These are phyloP conservation scores for Halesus radiatus DNA, from an alignment of 1,140 invertebrate genomes.

Conservation along the genomic window DNA sequence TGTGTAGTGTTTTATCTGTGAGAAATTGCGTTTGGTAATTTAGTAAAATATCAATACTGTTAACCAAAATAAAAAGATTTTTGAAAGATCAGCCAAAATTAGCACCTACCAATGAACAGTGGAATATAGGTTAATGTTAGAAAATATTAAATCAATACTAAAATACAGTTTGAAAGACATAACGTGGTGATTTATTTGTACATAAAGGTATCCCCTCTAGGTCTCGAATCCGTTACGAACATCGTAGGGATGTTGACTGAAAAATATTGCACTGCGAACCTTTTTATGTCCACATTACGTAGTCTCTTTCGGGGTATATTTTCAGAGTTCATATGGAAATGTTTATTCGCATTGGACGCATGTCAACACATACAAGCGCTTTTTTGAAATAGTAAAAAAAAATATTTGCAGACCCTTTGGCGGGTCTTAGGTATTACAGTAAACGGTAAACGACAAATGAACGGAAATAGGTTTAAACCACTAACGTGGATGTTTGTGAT, in stretches of 20 bases:
- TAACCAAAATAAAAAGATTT: too few relatives aligned
- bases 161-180: too few relatives aligned
- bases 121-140: too few relatives aligned
- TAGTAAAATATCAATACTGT: too few relatives aligned
- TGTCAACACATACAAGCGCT: constrained; percentile 2
- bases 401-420: not conserved
- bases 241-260: constrained; percentile 26
- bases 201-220: too few relatives aligned
- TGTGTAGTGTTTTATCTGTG: too few relatives aligned
- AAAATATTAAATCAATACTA: too few relatives aligned
- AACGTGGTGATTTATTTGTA: too few relatives aligned
- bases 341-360: constrained; percentile 21
- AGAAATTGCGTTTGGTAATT: too few relatives aligned
- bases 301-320: constrained; percentile 13
- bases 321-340: not conserved
- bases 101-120: too few relatives aligned
- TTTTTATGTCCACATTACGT: constrained; percentile 25
- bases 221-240: not conserved
- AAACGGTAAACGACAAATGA: constrained; percentile 1
- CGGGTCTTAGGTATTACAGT: not conserved
- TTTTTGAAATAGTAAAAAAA: constrained; percentile 15
- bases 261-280: constrained; percentile 37
- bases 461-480: not conserved
- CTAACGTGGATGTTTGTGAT: constrained; percentile 9
- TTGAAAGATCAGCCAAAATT: too few relatives aligned